Conservation (phyloP, 2,888 invertebrate genomes). For the Aphodius sticticus region DNA sequence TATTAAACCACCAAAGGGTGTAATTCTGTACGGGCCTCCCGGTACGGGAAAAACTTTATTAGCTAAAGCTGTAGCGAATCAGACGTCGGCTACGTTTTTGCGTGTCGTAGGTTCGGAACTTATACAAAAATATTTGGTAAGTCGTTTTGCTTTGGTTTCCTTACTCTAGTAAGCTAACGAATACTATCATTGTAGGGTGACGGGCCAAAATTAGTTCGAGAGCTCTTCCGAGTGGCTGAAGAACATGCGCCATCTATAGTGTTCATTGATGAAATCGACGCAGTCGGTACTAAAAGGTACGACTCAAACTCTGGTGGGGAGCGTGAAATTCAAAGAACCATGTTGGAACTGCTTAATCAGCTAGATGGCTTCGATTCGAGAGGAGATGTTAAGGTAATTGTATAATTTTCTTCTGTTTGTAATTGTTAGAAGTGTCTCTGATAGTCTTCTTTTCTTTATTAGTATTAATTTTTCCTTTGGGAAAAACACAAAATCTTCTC, state of each 20-base stretch:
- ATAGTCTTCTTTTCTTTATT: too few species aligned
- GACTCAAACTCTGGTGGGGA: conserved; percentile 99
- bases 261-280: conserved; percentile 99
- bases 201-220: conserved; percentile 97
- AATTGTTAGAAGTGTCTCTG: too few species aligned
- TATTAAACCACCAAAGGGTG: conserved; percentile 99
- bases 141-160: conserved; percentile 40
- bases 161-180: neutral
- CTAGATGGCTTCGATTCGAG: conserved; percentile 97
- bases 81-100: conserved; percentile 98
- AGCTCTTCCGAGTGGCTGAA: conserved; percentile 98
- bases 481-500: too few species aligned
- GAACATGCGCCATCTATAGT: conserved; percentile 99
- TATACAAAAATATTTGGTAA: conserved; percentile 95
- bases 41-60: conserved; percentile 98
- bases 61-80: conserved; percentile 99
- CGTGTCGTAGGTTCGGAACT: conserved; percentile 99
- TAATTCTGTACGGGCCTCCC: conserved; percentile 97
- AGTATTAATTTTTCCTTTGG: too few species aligned
- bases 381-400: conserved; percentile 89
- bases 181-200: conserved; percentile 74
- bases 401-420: conserved; percentile 6
- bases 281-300: conserved; percentile 97
- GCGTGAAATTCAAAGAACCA: conserved; percentile 98
- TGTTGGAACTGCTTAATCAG: conserved; percentile 98